Evolutionary conservation across 2,113 vertebrate species (phyloP), one percentile per base, ranked within the genome.

Genomic region (Podarcis muralis): DNA sequence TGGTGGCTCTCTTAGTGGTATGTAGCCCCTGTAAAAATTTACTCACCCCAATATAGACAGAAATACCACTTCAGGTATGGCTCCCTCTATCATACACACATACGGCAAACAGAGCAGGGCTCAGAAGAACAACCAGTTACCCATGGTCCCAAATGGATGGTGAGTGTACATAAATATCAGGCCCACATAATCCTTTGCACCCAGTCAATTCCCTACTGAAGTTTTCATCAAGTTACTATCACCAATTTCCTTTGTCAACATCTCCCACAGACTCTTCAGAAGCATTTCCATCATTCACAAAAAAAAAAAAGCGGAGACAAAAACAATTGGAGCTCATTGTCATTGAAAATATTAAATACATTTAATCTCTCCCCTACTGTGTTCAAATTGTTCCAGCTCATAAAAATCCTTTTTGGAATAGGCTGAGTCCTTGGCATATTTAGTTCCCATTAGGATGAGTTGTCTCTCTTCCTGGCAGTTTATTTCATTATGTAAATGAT

Each of bases 401-500:
- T 87, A 88, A 88, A 85, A 83, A 84, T 57, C 72, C 5, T 40
- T 18, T 85, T 84, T 74, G 16, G 18, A 85, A 62, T 82, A 77
- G 77, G 77, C 32, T 85, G 40, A 88, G 71, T 85, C 79, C 74
- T 88, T 91, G 83, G 79, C 72, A 88, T 91, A 83, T 88, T 86
- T 88, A 53, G n/a, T 88, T 83, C 48, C 74, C 53, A 74, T 82
- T 88, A 79, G 68, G 65, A 78, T 82, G 62, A 83, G 37, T 86
- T 83, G 87, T 88, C 72, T 83, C 48, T 37, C 74, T 83, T 86
- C 86, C 62, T 66, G 83, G 65, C 37, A 35, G 87, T 88, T 88
- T 83, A 82, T 83, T 86, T 83, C 79, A 86, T 91, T 86, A 86
- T 37, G 84, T 71, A 91, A 91, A 91, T 83, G 65, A 82, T 79